Evolutionary conservation across 2,797 vertebrate genomes (phyloP).

Genomic region (Gouania willdenowi): DNA sequence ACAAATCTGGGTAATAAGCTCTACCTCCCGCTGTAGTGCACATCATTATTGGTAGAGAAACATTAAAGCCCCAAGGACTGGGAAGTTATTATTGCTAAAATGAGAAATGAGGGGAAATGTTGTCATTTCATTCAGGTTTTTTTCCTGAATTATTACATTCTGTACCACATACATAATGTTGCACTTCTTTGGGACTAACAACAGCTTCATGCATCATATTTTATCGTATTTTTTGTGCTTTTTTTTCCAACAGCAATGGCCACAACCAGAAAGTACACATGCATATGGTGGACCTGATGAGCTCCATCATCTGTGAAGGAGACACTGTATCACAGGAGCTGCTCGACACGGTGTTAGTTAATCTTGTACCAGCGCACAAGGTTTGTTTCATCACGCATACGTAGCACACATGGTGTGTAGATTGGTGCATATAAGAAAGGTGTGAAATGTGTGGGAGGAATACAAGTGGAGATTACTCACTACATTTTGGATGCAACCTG

Average conservation of each 20-base stretch:
- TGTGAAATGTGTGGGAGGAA: neutral
- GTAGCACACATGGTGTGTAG: neutral
- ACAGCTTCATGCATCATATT: no score
- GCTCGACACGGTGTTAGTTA: conserved; percentile 94
- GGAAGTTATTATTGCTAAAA: conserved; percentile 9
- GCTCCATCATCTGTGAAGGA: conserved; percentile 97
- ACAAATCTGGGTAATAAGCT: conserved; percentile 31
- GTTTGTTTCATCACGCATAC: conserved; percentile 65
- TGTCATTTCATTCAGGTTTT: no score
- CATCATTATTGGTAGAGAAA: conserved; percentile 16
- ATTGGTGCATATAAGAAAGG: neutral
- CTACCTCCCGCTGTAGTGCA: conserved; percentile 22
- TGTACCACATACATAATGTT: no score
- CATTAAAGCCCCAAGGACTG: neutral
- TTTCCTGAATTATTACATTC: no score
- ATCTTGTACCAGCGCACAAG: conserved; percentile 96
- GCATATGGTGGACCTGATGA: conserved; percentile 99
- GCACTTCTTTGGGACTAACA: no score
- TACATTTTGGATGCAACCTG: conserved; percentile 11
- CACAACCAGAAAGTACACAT: conserved; percentile 99
- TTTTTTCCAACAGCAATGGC: conserved; percentile 83
- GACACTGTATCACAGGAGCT: conserved; percentile 97
- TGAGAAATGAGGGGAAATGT: neutral
- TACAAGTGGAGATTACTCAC: neutral
- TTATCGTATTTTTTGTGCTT: neutral